A percentile compares a stretch with the other conserved stretches of the same genome.
Evolutionary conservation across 92 coral and sea anemone genomes (phyloP).

Genomic region (Paragorgia papillata): DNA sequence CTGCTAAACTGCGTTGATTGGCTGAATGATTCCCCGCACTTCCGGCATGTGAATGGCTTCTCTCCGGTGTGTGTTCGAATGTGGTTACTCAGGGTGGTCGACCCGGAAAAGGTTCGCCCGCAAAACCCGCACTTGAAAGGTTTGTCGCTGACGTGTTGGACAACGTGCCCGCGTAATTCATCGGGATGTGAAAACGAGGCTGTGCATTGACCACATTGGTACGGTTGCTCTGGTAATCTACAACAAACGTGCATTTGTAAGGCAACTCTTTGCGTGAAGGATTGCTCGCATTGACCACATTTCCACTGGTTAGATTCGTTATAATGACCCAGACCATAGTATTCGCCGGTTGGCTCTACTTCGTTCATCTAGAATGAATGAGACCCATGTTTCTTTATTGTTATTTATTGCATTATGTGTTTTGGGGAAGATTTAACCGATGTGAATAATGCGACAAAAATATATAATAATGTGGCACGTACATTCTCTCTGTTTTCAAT

Average conservation of each 20-base stretch:
- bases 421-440: not conserved
- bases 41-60: constrained; percentile 90
- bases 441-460: no score
- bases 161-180: constrained; percentile 93
- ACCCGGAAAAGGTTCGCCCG: constrained; percentile 98
- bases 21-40: constrained; percentile 76
- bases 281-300: constrained; percentile 92
- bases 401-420: not conserved
- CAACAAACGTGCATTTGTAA: constrained; percentile 98
- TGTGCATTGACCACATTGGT: constrained; percentile 97
- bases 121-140: constrained; percentile 99
- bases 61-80: constrained; percentile 98
- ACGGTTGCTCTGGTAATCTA: constrained; percentile 83
- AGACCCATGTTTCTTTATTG: not conserved
- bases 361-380: not conserved
- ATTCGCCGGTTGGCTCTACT: constrained; percentile 26
- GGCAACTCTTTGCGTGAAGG: constrained; percentile 89
- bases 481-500: not conserved
- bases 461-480: not conserved
- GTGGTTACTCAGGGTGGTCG: constrained; percentile 95
- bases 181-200: constrained; percentile 86
- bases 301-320: constrained; percentile 82
- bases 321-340: constrained; percentile 59
- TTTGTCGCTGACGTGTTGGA: constrained; percentile 93
- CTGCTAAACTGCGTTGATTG: constrained; percentile 98